A percentile compares a stretch with the other conserved stretches of the same genome.
Conservation (phyloP, 64 coral and sea anemone species). For the Trachythela sp. region DNA sequence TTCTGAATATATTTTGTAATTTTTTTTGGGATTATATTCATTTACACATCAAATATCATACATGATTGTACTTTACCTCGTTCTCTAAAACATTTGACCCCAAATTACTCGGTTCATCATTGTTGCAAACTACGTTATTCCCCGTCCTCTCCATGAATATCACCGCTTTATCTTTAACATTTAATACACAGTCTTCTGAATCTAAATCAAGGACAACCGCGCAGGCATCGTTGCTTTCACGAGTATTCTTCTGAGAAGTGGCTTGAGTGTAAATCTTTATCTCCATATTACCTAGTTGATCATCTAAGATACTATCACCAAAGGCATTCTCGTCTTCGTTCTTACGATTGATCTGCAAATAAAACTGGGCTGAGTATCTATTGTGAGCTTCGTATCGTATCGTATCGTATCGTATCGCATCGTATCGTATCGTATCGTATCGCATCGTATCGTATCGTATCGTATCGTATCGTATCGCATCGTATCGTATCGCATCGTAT, state of each 20-base stretch:
- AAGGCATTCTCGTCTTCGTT: neutral
- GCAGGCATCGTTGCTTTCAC: neutral
- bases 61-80: too few species aligned
- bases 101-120: neutral
- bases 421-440: too few species aligned
- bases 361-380: neutral
- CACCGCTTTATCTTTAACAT: neutral
- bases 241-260: neutral
- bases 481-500: too few species aligned
- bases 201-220: neutral
- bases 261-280: conserved; percentile 3
- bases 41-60: too few species aligned
- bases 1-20: too few species aligned
- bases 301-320: conserved; percentile 9
- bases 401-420: too few species aligned
- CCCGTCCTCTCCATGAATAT: neutral
- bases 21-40: too few species aligned
- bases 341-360: neutral
- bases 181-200: neutral
- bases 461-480: too few species aligned
- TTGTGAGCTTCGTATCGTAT: too few species aligned
- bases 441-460: too few species aligned
- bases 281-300: neutral
- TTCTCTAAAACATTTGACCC: neutral
- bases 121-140: neutral